Base-by-base conservation (phyloP, 2,888 invertebrate genomes). In the Drosophila anomelani region DNA sequence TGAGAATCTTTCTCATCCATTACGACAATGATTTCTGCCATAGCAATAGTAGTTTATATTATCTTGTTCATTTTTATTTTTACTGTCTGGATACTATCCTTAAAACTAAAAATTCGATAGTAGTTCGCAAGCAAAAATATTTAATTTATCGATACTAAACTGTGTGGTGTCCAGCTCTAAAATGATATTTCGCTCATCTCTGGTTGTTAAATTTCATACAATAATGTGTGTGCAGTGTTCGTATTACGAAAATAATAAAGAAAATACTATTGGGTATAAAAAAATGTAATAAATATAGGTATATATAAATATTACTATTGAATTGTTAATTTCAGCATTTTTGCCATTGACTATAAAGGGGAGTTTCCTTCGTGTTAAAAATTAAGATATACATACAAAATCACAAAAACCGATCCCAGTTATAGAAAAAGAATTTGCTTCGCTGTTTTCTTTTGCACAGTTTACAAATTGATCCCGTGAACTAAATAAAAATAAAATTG, bases 381-480 rank as follows among this genome's bases (percentile, higher is more conserved):
- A 34, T 36, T 36, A 36, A 36, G 51, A 51, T 51, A 51, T 51
- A 51, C 51, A 36, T 51, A 51, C 51, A 51, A 51, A 34, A 51
- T 51, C 34, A 34, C 20, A 15, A 20, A 23, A 36, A 51, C 34
- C 20, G 34, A 51, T 5, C 51, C 20, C 20, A 36, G 34, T 29
- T 26, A 15, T 34, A 13, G 29, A 49, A 49, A 51, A 51, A 9
- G 9, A 36, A 51, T 15, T 34, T 20, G 8, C 20, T 51, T 17
- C 13, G 34, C 34, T 20, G 20, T 20, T 34, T 20, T 20, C 34
- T 9, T 15, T 34, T 34, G 15, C 20, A 9, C 9, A 51, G 20
- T 20, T 20, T 20, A 4, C 9, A 51, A 51, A 4, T 20, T 9
- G 5, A 34, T 20, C 20, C 20, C 17, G 17, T 32, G 13, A 6